A percentile compares a stretch with the other conserved stretches of the same genome.
phyloP scores from a whole-genome alignment of 2,888 invertebrate species.

The Drosophila mimica region DNA sequence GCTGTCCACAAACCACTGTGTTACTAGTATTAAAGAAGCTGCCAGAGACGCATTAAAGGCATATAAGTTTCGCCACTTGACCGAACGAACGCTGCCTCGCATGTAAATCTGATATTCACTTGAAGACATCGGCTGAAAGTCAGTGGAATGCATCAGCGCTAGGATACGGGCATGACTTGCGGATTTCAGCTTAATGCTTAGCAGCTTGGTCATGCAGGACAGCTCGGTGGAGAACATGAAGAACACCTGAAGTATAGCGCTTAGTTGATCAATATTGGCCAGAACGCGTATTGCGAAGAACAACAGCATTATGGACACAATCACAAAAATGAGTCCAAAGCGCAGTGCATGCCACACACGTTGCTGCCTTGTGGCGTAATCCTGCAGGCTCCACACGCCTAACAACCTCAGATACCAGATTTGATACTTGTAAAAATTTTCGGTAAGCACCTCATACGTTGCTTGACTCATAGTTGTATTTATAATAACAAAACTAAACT shows the following conservation, averaged over 20 bases:
- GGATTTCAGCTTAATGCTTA: slow-evolving; percentile 45
- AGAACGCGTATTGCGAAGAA: slow-evolving; percentile 65
- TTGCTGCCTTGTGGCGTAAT: slow-evolving; percentile 14
- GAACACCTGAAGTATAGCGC: slow-evolving; percentile 70
- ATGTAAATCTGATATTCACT: slow-evolving; percentile 46
- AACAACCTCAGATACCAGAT: slow-evolving; percentile 51
- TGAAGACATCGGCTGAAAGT: slow-evolving; percentile 33
- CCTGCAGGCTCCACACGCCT: slow-evolving; percentile 51
- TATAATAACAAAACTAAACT: not conserved
- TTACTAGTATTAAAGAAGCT: slow-evolving; percentile 48
- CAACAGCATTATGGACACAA: slow-evolving; percentile 58
- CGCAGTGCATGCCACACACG: slow-evolving; percentile 27
- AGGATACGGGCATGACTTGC: slow-evolving; percentile 37
- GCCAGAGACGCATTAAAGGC: slow-evolving; percentile 43
- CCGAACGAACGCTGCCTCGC: slow-evolving; percentile 20
- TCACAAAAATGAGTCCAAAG: slow-evolving; percentile 30
- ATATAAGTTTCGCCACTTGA: slow-evolving; percentile 61
- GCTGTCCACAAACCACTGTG: slow-evolving; percentile 47
- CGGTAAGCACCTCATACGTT: slow-evolving; percentile 22
- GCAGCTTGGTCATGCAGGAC: slow-evolving; percentile 63
- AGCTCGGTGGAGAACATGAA: slow-evolving; percentile 72
- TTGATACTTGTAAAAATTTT: slow-evolving; percentile 63
- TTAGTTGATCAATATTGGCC: slow-evolving; percentile 54
- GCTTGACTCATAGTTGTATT: slow-evolving; percentile 41
- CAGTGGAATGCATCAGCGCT: slow-evolving; percentile 36